A percentile compares a stretch with the other conserved stretches of the same genome.
Evolutionary conservation across 2,888 invertebrate species (phyloP).

Genomic region (Drosophila mimetica): DNA sequence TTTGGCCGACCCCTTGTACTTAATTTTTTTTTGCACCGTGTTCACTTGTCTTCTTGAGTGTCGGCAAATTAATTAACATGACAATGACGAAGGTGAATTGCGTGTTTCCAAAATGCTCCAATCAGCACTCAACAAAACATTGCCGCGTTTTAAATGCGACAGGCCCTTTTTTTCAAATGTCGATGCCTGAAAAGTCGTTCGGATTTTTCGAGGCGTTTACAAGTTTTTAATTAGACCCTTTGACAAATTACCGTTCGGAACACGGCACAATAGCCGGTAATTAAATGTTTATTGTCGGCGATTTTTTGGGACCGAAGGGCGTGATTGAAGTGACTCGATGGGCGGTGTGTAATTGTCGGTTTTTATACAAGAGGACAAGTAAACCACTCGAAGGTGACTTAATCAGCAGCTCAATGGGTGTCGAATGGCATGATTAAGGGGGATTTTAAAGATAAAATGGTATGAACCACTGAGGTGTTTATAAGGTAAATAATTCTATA

Average conservation of each 20-base stretch:
- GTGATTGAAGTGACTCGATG: slow-evolving; percentile 33
- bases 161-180: slow-evolving; percentile 21
- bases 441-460: background rate
- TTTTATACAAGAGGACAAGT: slow-evolving; percentile 11
- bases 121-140: slow-evolving; percentile 41
- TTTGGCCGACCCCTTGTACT: slow-evolving; percentile 22
- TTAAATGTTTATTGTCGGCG: slow-evolving; percentile 74
- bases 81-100: slow-evolving; percentile 82
- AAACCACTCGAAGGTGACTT: slow-evolving; percentile 8
- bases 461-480: no score
- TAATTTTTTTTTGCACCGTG: slow-evolving; percentile 26
- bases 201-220: slow-evolving; percentile 48
- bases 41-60: slow-evolving; percentile 73
- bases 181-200: slow-evolving; percentile 24
- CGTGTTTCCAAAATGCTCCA: slow-evolving; percentile 57
- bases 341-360: slow-evolving; percentile 28
- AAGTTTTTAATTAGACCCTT: slow-evolving; percentile 74
- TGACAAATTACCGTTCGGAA: slow-evolving; percentile 47
- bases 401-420: background rate
- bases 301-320: slow-evolving; percentile 34
- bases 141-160: slow-evolving; percentile 13
- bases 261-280: slow-evolving; percentile 55
- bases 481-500: no score
- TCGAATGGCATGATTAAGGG: background rate
- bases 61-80: slow-evolving; percentile 79